phyloP scores from a whole-genome alignment of 1,140 invertebrate species.

The Heliconius eleuchia region DNA sequence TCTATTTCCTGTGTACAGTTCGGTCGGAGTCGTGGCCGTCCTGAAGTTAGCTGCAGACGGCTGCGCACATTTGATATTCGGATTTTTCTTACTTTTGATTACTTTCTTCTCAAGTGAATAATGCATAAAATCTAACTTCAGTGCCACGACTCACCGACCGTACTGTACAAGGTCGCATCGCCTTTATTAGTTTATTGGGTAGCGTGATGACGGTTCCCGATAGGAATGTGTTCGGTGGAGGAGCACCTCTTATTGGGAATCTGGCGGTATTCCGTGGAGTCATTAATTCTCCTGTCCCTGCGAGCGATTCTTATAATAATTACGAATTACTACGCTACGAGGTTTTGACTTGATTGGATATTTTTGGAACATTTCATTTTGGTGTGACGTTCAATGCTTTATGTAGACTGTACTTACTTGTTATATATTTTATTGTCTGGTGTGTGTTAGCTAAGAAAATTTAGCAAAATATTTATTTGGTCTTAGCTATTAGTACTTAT shows the following conservation, averaged over 20 bases:
- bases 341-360: conserved; percentile 21
- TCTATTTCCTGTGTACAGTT: conserved; percentile 28
- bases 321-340: conserved; percentile 37
- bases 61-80: too few species aligned
- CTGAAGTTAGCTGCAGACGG: too few species aligned
- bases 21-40: too few species aligned
- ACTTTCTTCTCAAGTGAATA: too few species aligned
- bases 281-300: conserved; percentile 41
- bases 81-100: too few species aligned
- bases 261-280: conserved; percentile 38
- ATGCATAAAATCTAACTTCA: too few species aligned
- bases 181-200: conserved; percentile 60
- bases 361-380: conserved; percentile 30
- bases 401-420: neutral
- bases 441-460: too few species aligned
- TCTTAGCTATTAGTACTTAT: too few species aligned
- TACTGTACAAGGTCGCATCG: conserved; percentile 39
- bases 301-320: conserved; percentile 41
- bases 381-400: neutral
- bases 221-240: conserved; percentile 39
- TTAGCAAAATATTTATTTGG: too few species aligned
- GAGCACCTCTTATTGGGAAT: conserved; percentile 47
- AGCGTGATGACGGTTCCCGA: conserved; percentile 52
- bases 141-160: too few species aligned
- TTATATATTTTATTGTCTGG: neutral